Evolutionary conservation across 2,113 vertebrate genomes (phyloP).

Genomic region (Macquaria australasica): DNA sequence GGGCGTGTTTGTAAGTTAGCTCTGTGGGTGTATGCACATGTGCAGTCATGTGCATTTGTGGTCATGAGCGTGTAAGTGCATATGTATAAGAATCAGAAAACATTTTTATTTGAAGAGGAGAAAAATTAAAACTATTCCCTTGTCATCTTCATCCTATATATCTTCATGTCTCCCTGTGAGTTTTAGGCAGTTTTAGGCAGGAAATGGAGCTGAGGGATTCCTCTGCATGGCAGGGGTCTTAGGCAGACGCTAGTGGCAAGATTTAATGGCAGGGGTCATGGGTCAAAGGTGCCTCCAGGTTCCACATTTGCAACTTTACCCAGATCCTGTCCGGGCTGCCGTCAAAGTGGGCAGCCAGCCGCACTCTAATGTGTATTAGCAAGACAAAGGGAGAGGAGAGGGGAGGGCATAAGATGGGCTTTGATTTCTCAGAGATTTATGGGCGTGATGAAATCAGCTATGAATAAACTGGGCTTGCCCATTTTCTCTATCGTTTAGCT

Average conservation of each 20-base stretch:
- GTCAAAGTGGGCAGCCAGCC: conserved; percentile 86
- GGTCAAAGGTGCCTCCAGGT: conserved; percentile 81
- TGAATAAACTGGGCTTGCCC: conserved; percentile 77
- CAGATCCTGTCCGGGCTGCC: conserved; percentile 65
- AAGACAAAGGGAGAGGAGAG: conserved; percentile 83
- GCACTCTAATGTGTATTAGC: conserved; percentile 85
- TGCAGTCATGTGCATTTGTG: conserved; percentile 1
- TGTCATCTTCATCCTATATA: conserved; percentile 21
- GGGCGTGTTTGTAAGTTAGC: conserved; percentile 5
- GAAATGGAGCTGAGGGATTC: conserved; percentile 59
- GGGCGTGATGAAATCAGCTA: conserved; percentile 82
- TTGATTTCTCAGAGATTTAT: conserved; percentile 88
- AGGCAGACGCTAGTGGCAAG: conserved; percentile 64
- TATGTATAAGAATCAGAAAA: neutral
- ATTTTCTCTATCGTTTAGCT: conserved; percentile 83
- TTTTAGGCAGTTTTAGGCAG: conserved; percentile 42
- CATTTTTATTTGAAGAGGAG: neutral
- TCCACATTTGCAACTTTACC: conserved; percentile 83
- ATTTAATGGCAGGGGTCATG: conserved; percentile 73
- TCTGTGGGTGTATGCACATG: neutral
- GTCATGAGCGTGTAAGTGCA: neutral
- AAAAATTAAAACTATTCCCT: conserved; percentile 1
- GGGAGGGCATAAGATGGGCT: conserved; percentile 67
- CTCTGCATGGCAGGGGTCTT: conserved; percentile 50
- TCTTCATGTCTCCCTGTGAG: conserved; percentile 32